A percentile compares a stretch with the other conserved stretches of the same genome.
Conservation (phyloP, 2,113 vertebrate species). For the Oenanthe oenanthe region DNA sequence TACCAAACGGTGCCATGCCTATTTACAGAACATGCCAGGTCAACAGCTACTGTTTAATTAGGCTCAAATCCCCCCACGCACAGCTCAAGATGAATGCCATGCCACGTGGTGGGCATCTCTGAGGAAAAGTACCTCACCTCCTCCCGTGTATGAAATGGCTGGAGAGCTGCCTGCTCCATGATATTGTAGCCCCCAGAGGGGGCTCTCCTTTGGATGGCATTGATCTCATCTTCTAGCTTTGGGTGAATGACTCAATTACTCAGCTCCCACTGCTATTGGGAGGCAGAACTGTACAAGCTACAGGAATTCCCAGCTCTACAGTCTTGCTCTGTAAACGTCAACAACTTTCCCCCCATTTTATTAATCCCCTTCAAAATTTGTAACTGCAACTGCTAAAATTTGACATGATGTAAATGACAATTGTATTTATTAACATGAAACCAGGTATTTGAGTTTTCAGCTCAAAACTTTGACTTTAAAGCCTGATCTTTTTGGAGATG, state of each 20-base stretch:
- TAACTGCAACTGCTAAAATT: neutral
- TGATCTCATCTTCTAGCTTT: neutral
- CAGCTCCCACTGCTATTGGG: neutral
- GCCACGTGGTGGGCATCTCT: neutral
- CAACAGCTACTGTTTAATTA: neutral
- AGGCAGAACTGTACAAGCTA: neutral
- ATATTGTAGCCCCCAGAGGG: neutral
- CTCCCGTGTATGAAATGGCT: fast-evolving
- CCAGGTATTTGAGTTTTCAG: neutral
- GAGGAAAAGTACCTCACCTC: neutral
- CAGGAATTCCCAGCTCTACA: neutral
- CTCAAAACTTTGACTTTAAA: neutral
- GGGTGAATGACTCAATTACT: neutral
- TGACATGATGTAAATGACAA: neutral
- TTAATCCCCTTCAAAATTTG: neutral
- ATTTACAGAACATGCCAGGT: neutral
- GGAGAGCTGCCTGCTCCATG: neutral
- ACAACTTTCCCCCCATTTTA: neutral
- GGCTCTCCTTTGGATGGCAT: neutral
- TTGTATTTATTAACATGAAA: neutral
- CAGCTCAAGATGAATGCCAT: neutral
- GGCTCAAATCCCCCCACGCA: neutral
- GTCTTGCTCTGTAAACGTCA: neutral
- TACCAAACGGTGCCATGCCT: neutral
- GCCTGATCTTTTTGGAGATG: neutral